These are phyloP conservation scores for Ophiothrix spiculata DNA, from an alignment of 35 echinoderm and acorn worm genomes.

Conservation along the genomic window DNA sequence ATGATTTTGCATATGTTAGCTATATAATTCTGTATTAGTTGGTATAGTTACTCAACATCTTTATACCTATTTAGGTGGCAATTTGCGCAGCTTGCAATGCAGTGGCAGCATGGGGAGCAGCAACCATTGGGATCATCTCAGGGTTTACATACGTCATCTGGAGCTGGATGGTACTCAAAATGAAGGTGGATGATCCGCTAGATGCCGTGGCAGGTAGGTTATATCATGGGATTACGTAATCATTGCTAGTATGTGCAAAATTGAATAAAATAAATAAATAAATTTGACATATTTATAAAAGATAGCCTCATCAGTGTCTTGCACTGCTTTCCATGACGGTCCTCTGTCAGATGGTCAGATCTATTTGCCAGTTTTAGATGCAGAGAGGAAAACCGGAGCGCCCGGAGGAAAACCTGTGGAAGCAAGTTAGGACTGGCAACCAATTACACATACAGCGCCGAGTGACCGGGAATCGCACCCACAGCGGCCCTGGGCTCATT, in stretches of 20 bases:
- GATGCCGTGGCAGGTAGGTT: constrained; percentile 61
- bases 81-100: constrained; percentile 58
- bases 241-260: too few species aligned
- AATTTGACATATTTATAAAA: too few species aligned
- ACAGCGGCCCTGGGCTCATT: not conserved
- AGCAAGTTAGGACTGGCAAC: too few species aligned
- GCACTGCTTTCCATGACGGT: too few species aligned
- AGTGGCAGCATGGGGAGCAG: constrained; percentile 53
- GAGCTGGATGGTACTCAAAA: constrained; percentile 32
- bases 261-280: too few species aligned
- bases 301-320: too few species aligned
- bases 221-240: not conserved
- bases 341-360: too few species aligned
- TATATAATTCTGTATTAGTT: too few species aligned
- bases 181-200: constrained; percentile 51
- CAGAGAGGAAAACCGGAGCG: too few species aligned
- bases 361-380: too few species aligned
- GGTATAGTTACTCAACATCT: too few species aligned
- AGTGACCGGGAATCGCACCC: not conserved
- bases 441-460: not conserved
- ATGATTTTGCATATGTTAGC: not conserved
- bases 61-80: constrained; percentile 31
- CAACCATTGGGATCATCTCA: constrained; percentile 36
- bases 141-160: constrained; percentile 49
- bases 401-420: too few species aligned